Percentiles rank a stretch among this genome's conserved stretches.
Conservation (phyloP, 30 jellyfish, hydroid and myxozoan species). For the Nemopilema nomurai region DNA sequence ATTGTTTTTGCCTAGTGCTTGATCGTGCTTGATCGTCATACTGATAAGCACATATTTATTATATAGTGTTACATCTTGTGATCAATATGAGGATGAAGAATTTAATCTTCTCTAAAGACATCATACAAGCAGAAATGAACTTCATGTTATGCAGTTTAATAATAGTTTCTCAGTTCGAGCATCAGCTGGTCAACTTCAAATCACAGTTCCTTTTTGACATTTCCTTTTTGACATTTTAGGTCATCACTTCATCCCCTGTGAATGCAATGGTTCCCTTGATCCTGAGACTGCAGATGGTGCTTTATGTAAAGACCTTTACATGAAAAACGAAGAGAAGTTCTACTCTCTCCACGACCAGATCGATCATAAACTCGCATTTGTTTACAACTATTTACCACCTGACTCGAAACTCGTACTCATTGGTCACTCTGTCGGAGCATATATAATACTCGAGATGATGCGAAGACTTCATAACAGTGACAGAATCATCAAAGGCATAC, state of each 20-base stretch:
- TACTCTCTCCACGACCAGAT: conserved; percentile 63
- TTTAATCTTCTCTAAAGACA: no score
- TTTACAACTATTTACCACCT: conserved; percentile 21
- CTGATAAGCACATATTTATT: no score
- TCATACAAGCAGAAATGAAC: no score
- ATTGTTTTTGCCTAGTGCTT: no score
- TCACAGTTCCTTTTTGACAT: neutral
- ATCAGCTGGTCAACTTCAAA: no score
- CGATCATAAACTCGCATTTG: conserved; percentile 56
- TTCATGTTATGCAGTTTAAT: no score
- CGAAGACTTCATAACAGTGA: conserved; percentile 27
- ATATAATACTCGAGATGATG: conserved; percentile 44
- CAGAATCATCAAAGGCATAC: conserved; percentile 26
- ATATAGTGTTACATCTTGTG: no score
- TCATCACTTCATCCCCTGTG: conserved; percentile 52
- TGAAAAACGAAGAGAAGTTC: conserved; percentile 2
- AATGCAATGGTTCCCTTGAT: conserved; percentile 8
- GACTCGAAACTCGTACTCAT: conserved; percentile 41
- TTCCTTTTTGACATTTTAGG: conserved; percentile 21
- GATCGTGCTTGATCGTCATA: no score
- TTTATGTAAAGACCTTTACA: neutral
- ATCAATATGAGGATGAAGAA: no score
- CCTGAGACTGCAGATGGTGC: neutral
- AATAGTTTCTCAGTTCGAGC: no score
- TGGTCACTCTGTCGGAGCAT: conserved; percentile 80